Base-by-base conservation (phyloP, 2,888 invertebrate species). In the Theristus sp. region DNA sequence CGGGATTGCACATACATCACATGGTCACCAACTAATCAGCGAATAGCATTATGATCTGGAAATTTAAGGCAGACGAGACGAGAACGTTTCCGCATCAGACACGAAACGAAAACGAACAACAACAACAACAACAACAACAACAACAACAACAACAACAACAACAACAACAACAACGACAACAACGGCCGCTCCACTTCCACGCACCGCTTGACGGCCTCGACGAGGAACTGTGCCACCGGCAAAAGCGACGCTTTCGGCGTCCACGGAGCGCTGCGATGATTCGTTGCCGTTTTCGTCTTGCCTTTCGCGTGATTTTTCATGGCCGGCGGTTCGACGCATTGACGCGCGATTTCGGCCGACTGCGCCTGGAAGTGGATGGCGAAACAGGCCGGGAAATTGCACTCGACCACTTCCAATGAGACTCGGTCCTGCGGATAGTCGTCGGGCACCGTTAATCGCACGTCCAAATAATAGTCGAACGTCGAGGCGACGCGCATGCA, bases 301-400 rank as follows among this genome's bases (percentile, higher is more conserved):
- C n/a, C n/a, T 52, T 52, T 52, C 3, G 10, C 3, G 6, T 25
- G 3, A 3, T 20, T 17, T 52, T 52, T 52, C 25, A n/a, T 52
- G 17, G 27, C 65, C 79, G 85, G 84, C 2, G 84, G 81, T 69
- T 84, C 83, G 0, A 83, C 82, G 74, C 84, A 84, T 69, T 79
- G 79, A 53, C 85, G 78, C 0, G 82, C 82, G 62, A 84, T 81
- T 75, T 85, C 85, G 57, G 78, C 79, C 0, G 82, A 81, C 72
- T 49, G 49, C 3, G n/a, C 49, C n/a, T 17, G 13, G 24, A 49
- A 49, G n/a, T 49, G 83, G 1, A 80, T 75, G 64, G 76, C 76
- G 64, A 85, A 79, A 2, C 82, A 73, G 17, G 78, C 75, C 3
- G 85, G 83, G 67, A 84, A 82, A 75, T 84, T 84, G 57, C 82